phyloP scores from a whole-genome alignment of 1,140 invertebrate species.

The Diachasmimorpha longicaudata region DNA sequence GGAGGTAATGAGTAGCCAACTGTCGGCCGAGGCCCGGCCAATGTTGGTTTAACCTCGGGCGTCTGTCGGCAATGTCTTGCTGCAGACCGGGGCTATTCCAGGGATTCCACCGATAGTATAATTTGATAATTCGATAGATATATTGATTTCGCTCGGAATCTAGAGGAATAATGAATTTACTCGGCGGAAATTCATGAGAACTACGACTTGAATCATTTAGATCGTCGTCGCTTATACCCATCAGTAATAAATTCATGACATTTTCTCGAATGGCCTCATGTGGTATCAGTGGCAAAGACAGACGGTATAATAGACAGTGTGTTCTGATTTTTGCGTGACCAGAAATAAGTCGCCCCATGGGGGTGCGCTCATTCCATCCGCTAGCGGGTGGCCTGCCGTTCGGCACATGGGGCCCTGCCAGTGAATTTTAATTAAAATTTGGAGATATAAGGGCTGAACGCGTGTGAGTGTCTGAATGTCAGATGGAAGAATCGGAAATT shows the following conservation, averaged over 20 bases:
- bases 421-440: not conserved
- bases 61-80: too few species aligned
- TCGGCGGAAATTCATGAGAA: too few species aligned
- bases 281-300: not conserved
- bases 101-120: too few species aligned
- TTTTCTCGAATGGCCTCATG: not conserved
- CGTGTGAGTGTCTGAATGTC: not conserved
- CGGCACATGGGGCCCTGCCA: not conserved
- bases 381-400: not conserved
- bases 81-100: too few species aligned
- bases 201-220: too few species aligned
- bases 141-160: too few species aligned
- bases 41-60: too few species aligned
- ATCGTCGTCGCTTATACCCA: too few species aligned
- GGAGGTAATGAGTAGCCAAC: constrained; percentile 36
- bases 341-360: constrained; percentile 1
- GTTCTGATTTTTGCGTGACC: constrained; percentile 4
- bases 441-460: not conserved
- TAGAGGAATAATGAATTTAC: too few species aligned
- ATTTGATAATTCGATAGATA: too few species aligned
- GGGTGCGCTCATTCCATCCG: not conserved
- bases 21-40: too few species aligned
- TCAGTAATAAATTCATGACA: too few species aligned
- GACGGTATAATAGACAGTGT: not conserved
- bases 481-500: not conserved